These are phyloP conservation scores for Erebia ligea DNA, from an alignment of 2,888 invertebrate species.

Conservation along the genomic window DNA sequence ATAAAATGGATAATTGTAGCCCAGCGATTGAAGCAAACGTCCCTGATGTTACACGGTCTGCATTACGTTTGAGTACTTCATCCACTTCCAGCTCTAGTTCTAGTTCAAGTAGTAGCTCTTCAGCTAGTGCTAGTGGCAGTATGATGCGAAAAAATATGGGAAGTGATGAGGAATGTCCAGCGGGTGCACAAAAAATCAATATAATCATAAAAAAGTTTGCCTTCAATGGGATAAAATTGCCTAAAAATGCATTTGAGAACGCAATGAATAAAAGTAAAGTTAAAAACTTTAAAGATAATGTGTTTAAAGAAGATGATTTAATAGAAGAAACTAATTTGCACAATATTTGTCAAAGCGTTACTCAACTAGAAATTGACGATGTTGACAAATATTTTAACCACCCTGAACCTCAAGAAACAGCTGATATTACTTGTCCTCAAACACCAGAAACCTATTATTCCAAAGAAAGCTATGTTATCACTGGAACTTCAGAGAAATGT, in stretches of 20 bases:
- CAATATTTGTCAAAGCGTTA: constrained; percentile 47
- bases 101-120: constrained; percentile 4
- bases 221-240: neutral
- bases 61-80: constrained; percentile 24
- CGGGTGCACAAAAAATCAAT: neutral
- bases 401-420: neutral
- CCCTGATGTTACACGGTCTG: neutral
- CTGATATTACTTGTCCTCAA: neutral
- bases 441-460: constrained; percentile 1
- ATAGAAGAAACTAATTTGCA: constrained; percentile 54
- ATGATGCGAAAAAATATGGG: neutral
- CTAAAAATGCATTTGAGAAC: neutral
- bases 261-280: constrained; percentile 22
- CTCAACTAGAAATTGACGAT: constrained; percentile 3
- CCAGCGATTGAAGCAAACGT: neutral
- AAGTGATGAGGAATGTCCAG: neutral
- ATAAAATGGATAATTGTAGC: neutral
- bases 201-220: neutral
- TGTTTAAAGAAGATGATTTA: constrained; percentile 47
- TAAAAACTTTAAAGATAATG: constrained; percentile 46
- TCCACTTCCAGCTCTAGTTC: constrained; percentile 21
- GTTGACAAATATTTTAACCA: neutral
- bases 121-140: neutral
- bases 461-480: neutral
- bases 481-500: neutral